phyloP scores from a whole-genome alignment of 2,888 invertebrate genomes.

The Rhogogaster chlorosoma region DNA sequence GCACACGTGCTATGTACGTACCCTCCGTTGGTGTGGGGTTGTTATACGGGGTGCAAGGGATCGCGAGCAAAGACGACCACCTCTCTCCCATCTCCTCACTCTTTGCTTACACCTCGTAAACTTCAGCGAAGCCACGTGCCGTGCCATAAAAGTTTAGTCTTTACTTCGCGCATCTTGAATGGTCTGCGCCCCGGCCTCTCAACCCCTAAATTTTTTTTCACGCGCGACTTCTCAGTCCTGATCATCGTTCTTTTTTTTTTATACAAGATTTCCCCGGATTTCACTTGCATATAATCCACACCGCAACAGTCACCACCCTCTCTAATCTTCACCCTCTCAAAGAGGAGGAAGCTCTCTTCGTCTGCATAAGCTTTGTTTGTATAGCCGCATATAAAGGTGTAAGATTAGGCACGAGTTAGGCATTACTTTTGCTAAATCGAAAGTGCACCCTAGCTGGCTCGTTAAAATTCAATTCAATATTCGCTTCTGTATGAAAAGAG shows the following conservation, averaged over 20 bases:
- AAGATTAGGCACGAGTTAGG: constrained; percentile 41
- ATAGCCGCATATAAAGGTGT: not conserved
- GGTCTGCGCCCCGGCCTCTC: not conserved
- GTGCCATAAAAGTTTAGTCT: constrained; percentile 53
- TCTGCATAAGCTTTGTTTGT: not conserved
- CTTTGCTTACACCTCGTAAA: constrained; percentile 66
- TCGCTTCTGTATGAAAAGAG: not conserved
- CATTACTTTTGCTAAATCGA: not conserved
- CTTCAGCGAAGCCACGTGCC: constrained; percentile 56
- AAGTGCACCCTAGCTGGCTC: not conserved
- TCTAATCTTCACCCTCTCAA: not conserved
- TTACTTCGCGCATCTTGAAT: constrained; percentile 31
- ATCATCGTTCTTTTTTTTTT: not conserved
- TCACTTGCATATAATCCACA: not conserved
- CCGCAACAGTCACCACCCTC: not conserved
- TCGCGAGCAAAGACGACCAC: not conserved
- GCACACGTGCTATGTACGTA: not conserved
- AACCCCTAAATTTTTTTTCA: not conserved
- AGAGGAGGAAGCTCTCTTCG: not conserved
- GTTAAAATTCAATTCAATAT: constrained; percentile 36
- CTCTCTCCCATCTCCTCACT: constrained; percentile 56
- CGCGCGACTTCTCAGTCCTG: not conserved
- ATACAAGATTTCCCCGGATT: not conserved
- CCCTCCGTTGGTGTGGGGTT: not conserved
- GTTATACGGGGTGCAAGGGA: not conserved